Evolutionary conservation across 1,140 invertebrate genomes (phyloP), one percentile per base, ranked within the genome.

Genomic region (Coptotermes formosanus): DNA sequence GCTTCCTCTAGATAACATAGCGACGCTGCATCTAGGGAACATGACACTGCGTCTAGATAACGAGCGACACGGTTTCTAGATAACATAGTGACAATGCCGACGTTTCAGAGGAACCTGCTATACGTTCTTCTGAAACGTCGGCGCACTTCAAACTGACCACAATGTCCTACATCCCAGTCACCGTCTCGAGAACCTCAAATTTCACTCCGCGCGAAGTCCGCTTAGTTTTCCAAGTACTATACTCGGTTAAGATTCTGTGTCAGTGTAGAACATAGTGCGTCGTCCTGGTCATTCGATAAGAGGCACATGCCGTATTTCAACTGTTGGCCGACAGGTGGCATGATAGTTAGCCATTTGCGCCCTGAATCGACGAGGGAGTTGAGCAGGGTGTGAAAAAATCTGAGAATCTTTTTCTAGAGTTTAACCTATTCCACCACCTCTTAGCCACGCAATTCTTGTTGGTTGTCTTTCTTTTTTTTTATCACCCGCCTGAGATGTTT

Each of bases 261-360:
- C 7, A 75, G 64, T 25, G 64, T 25, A 0, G n/a, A 75, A 75
- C n/a, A 75, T n/a, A 25, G 12, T 75, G n/a, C 52, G 52, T 19
- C 52, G 52, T 21, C 64, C 30, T 25, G 14, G 64, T n/a, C 64
- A 75, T 75, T 75, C 30, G 64, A 75, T 75, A 75, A 75, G n/a
- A 75, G 64, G 25, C 64, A 75, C 64, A 75, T n/a, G n/a, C 64
- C 64, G 30, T 75, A n/a, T 75, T 75, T 75, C 64, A 75, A 75
- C n/a, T 75, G 64, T 75, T 75, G 64, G 64, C 16, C 25, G 64
- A 75, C 64, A 75, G 64, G 64, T 75, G 64, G 64, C 64, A 25
- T 75, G 64, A 75, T 75, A 75, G 64, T 75, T 1, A 25, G 64
- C 64, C 64, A 75, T 75, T 75, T 75, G 59, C 59, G 11, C 59